These are phyloP conservation scores for Dicrurus megarhynchus DNA, from an alignment of 2,113 vertebrate genomes.

Conservation along the genomic window DNA sequence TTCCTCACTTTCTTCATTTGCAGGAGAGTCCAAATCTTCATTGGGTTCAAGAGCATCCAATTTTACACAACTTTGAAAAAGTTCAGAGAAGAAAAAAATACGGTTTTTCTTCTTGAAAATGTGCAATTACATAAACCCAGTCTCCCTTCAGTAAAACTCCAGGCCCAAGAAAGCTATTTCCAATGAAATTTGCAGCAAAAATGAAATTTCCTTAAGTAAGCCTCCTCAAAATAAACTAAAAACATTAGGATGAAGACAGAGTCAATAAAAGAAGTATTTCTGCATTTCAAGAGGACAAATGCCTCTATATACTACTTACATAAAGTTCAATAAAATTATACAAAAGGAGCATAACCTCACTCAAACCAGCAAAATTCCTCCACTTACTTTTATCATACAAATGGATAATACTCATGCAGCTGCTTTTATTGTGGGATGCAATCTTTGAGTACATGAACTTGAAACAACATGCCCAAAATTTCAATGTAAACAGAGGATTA, in stretches of 20 bases:
- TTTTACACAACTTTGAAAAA: conserved; percentile 74
- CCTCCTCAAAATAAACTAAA: not conserved
- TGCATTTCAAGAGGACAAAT: not conserved
- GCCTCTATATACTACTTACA: not conserved
- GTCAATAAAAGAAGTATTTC: not conserved
- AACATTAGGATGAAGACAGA: not conserved
- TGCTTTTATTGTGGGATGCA: not conserved
- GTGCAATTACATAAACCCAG: not conserved
- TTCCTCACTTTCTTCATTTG: conserved; percentile 78
- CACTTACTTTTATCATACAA: not conserved
- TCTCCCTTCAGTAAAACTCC: not conserved
- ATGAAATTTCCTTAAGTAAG: not conserved
- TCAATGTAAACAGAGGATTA: not conserved
- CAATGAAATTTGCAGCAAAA: not conserved
- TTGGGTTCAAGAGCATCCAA: conserved; percentile 80
- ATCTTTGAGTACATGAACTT: not conserved
- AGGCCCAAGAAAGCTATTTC: not conserved
- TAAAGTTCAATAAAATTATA: not conserved
- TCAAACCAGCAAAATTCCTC: not conserved
- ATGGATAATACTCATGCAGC: not conserved
- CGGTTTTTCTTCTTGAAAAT: not conserved
- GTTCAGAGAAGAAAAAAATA: not conserved
- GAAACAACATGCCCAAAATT: not conserved
- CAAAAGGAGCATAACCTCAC: not conserved
- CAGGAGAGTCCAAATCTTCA: conserved; percentile 60